Percentiles rank a stretch among this genome's conserved stretches.
phyloP scores from a whole-genome alignment of 2,797 vertebrate genomes.

The Lithobates sylvaticus region DNA sequence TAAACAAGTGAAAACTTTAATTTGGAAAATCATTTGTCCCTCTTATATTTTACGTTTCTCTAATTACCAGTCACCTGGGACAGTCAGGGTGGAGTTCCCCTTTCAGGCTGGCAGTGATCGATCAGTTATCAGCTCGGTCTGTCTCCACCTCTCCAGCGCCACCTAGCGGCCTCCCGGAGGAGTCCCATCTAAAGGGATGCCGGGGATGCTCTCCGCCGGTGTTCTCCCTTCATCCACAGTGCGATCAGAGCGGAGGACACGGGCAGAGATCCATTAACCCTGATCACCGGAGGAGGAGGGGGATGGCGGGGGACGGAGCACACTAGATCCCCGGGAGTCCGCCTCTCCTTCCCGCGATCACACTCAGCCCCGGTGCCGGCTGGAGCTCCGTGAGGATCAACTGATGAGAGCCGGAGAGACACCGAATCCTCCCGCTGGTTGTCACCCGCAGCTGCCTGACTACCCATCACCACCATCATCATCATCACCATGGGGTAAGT shows the following conservation, averaged over 20 bases:
- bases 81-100: no score
- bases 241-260: background rate
- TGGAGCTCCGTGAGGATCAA: conserved; percentile 66
- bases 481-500: conserved; percentile 45
- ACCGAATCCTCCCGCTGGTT: background rate
- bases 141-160: no score
- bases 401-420: conserved; percentile 59
- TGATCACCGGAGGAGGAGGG: background rate
- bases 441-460: background rate
- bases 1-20: no score
- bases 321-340: background rate
- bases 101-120: no score
- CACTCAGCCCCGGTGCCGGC: conserved; percentile 57
- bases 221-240: conserved; percentile 17
- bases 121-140: no score
- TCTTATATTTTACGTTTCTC: no score
- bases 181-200: no score
- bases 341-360: background rate
- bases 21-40: no score
- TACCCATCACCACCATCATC: no score
- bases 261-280: background rate
- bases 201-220: background rate
- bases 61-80: no score
- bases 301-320: background rate
- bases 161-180: no score